phyloP scores from a whole-genome alignment of 2,888 invertebrate species.

The Gortyna flavago region DNA sequence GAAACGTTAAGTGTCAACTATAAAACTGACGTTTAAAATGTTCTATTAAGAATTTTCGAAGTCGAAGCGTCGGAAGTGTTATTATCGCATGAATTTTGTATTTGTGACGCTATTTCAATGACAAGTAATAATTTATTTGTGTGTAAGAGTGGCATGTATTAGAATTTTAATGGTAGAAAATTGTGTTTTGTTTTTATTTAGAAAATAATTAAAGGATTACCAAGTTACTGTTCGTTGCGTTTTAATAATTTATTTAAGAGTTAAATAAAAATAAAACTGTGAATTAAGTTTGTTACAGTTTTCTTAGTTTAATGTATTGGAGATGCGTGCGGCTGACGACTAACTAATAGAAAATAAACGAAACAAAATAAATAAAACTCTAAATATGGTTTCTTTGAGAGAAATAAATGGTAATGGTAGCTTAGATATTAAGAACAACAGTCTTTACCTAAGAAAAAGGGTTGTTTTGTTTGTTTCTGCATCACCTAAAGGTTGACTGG shows the following conservation, averaged over 20 bases:
- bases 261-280: conserved; percentile 23
- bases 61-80: conserved; percentile 20
- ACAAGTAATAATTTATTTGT: conserved; percentile 25
- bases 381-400: background rate
- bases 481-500: no score
- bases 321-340: conserved; percentile 5
- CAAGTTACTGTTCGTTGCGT: background rate
- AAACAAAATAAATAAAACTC: conserved; percentile 5
- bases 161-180: conserved; percentile 22
- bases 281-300: conserved; percentile 27
- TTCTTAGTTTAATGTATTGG: conserved; percentile 7
- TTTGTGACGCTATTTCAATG: conserved; percentile 27
- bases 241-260: conserved; percentile 3
- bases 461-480: no score
- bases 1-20: conserved; percentile 48
- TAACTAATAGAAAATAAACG: conserved; percentile 3
- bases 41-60: conserved; percentile 46
- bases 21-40: conserved; percentile 50
- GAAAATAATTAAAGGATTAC: conserved; percentile 15
- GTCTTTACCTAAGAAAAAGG: background rate
- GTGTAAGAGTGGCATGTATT: conserved; percentile 6
- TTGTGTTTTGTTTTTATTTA: conserved; percentile 4
- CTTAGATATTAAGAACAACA: background rate
- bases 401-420: background rate
- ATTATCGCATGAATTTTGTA: conserved; percentile 66